Conservation (phyloP, 2,113 vertebrate genomes). For the Ovibos moschatus region DNA sequence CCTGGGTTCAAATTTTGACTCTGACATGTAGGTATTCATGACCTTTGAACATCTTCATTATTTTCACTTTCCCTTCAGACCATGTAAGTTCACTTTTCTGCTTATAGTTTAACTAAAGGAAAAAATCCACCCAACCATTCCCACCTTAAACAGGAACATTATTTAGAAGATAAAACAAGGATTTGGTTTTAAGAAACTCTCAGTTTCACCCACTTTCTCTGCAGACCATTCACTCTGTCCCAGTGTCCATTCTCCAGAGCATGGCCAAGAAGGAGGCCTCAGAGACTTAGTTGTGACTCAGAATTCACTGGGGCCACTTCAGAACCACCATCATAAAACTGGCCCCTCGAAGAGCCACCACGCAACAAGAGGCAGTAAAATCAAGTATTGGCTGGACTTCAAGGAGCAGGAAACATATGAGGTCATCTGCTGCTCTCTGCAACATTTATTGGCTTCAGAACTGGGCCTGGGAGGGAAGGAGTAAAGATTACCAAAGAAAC, state of each 20-base stretch:
- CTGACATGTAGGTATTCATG: accelerated
- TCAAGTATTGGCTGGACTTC: not conserved
- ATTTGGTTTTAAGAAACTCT: not conserved
- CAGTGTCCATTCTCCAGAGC: not conserved
- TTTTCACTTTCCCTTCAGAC: not conserved
- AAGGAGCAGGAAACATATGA: not conserved
- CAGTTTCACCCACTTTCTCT: not conserved
- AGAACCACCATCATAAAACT: not conserved
- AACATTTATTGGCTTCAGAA: not conserved
- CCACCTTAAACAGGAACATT: not conserved
- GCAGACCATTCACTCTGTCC: not conserved
- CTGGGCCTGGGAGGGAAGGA: not conserved
- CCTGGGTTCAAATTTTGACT: not conserved
- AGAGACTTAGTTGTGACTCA: not conserved
- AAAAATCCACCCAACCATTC: not conserved
- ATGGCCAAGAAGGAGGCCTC: not conserved
- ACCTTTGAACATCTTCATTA: not conserved
- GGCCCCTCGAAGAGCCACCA: not conserved
- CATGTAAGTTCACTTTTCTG: not conserved
- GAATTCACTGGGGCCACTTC: not conserved
- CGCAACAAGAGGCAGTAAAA: not conserved
- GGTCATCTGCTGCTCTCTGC: not conserved
- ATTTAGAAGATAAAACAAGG: not conserved
- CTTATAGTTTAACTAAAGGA: not conserved
- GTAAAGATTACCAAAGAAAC: not conserved